Base-by-base conservation (phyloP, 1,140 invertebrate genomes). In the Hyposmocoma kahamanoa region DNA sequence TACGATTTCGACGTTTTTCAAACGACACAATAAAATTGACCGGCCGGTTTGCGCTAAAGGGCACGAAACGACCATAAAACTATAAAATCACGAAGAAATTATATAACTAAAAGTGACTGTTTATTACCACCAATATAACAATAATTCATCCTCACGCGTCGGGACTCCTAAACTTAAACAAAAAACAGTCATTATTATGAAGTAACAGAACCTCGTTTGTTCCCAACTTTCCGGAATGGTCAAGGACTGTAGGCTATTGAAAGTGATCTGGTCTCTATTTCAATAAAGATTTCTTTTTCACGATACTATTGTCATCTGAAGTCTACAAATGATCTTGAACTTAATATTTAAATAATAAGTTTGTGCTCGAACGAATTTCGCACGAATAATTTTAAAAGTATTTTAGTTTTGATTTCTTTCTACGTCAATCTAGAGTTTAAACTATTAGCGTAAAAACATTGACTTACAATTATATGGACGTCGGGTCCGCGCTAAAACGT, bases 41-140 rank as follows among this genome's bases (percentile, higher is more conserved):
- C 32, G 32, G 11, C 32, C 13, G 9, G 32, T 36, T 36, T 36
- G 32, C 32, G 32, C 3, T 15, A 10, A 10, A 3, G 8, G 19
- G 26, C 20, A 50, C 49, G 57, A 68, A 67, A 68, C 60, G 56
- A 56, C 52, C 56, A 68, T 78, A 80, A 83, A 83, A 71, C 67
- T 59, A 82, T 76, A 80, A 76, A 81, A 59, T 78, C 63, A 66
- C 62, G 62, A 68, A 56, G 65, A 71, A 75, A 74, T 75, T 72
- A 78, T 72, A 70, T 63, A 48, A 47, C 47, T 41, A 56, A 62
- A 64, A 77, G 54, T 64, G 60, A n/a, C 42, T 38, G 64, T 81
- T 81, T 80, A 84, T 67, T 62, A 59, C 66, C 54, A 50, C 22
- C 57, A 57, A 77, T 80, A 81, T 71, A 80, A 72, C 74, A 69